Base-by-base conservation (phyloP, 2,888 invertebrate genomes). In the Deilephila porcellus region DNA sequence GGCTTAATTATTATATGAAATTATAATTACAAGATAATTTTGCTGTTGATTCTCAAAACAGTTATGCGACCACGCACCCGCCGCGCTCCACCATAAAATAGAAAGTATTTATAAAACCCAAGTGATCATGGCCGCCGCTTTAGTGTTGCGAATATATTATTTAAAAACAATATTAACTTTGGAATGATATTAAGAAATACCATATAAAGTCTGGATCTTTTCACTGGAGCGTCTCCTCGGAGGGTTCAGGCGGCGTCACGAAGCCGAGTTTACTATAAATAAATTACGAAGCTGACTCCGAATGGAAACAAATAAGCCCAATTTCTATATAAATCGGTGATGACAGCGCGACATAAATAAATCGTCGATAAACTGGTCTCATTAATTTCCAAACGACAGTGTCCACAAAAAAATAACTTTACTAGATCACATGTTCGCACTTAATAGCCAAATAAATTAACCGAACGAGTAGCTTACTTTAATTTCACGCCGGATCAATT, bases 21-120 rank as follows among this genome's bases (percentile, higher is more conserved):
- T 91, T 93, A 93, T 92, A 93, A 93, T 93, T 93, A 93, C 90
- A 91, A 93, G 93, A 92, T 91, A 91, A 93, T 93, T 93, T 91
- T 87, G 90, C 90, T 91, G 90, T 89, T 88, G 90, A 88, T 88
- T 86, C 88, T 88, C 83, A 88, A 89, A 92, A 92, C 92, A 90
- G 93, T 93, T 92, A 92, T 86, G 86, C 89, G 88, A 88, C 86
- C 88, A 85, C 85, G 84, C 85, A 88, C 85, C 85, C 88, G 86
- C 85, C 82, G 84, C 85, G 85, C 86, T 86, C 85, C 86, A 88
- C 88, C 86, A 88, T 90, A 89, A 90, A 91, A 90, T 90, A 90
- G 87, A 90, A 89, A 89, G 87, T 89, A 86, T 88, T 85, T 88
- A 85, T 86, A 86, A 90, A 86, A 85, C 83, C 85, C 81, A 84